Percentiles rank a stretch among this genome's conserved stretches.
Evolutionary conservation across 2,888 invertebrate genomes (phyloP).

Genomic region (Sarcophaga subvicina): DNA sequence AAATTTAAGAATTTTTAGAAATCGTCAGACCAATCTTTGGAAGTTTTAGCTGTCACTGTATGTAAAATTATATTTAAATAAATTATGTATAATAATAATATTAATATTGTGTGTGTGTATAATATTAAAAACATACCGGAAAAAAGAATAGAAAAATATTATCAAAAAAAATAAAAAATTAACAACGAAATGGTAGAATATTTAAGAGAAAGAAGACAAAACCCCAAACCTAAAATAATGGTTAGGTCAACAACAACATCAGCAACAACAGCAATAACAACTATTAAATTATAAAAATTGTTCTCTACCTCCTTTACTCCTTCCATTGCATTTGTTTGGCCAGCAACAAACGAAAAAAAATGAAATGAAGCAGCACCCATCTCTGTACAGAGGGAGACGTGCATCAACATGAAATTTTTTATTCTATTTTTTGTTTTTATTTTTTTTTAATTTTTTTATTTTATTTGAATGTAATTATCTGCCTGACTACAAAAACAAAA

Average conservation of each 20-base stretch:
- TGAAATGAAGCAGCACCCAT: constrained; percentile 21
- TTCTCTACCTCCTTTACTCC: background rate
- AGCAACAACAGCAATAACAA: constrained; percentile 42
- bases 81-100: too few relatives aligned
- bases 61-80: too few relatives aligned
- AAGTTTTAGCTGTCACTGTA: too few relatives aligned
- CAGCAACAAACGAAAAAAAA: constrained; percentile 20
- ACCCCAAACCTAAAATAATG: constrained; percentile 50
- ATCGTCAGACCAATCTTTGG: too few relatives aligned
- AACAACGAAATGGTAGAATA: constrained; percentile 34
- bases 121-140: background rate
- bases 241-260: constrained; percentile 53
- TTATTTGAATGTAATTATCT: constrained; percentile 82
- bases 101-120: too few relatives aligned
- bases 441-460: constrained; percentile 72
- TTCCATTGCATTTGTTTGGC: too few relatives aligned
- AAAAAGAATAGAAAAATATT: constrained; percentile 55
- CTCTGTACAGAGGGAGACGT: constrained; percentile 28
- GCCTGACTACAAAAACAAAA: constrained; percentile 78
- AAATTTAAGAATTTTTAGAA: too few relatives aligned
- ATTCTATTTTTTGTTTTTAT: too few relatives aligned
- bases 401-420: constrained; percentile 77
- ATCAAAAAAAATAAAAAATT: constrained; percentile 62
- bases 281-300: constrained; percentile 21
- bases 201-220: constrained; percentile 13